Evolutionary conservation across 2,888 invertebrate species (phyloP), one percentile per base, ranked within the genome.

Genomic region (Plebejus melissa): DNA sequence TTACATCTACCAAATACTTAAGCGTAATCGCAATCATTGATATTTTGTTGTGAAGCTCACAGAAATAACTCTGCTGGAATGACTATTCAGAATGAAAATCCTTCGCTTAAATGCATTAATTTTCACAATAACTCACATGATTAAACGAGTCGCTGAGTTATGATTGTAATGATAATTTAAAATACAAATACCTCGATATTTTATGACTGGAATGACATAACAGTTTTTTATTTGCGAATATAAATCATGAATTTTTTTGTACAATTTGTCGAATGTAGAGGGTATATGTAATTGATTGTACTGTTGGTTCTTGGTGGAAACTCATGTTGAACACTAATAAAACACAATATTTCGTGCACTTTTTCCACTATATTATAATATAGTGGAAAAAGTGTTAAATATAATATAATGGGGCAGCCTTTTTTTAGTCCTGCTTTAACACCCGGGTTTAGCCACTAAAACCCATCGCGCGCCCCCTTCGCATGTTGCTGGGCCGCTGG

Each of bases 91-190:
- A 58, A 58, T n/a, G 16, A n/a, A 58, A 22, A 58, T 58, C 58
- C 58, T 58, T 58, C 58, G 58, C 22, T 58, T 58, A 58, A 58
- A 58, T 22, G n/a, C 58, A 58, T 58, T 7, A 22, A 58, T 58
- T 22, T 22, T 58, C 58, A 58, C 22, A 4, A 58, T 58, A 58
- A 58, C n/a, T 58, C 58, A 58, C 7, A 22, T 58, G 58, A 58
- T 22, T 58, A 22, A 58, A 7, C 58, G 58, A 22, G 58, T 58
- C 58, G 13, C 54, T 16, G 16, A 16, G 54, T 46, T 58, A 58
- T 16, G 54, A 54, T 58, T 58, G 58, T 58, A 58, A 58, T n/a
- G 58, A 58, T 22, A 22, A 58, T 22, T 58, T 1, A 58, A 58
- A 58, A 58, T 22, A 58, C 11, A n/a, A 58, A 58, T 58, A 58